Evolutionary conservation across 2,113 vertebrate species (phyloP).

Genomic region (Probosciger aterrimus): DNA sequence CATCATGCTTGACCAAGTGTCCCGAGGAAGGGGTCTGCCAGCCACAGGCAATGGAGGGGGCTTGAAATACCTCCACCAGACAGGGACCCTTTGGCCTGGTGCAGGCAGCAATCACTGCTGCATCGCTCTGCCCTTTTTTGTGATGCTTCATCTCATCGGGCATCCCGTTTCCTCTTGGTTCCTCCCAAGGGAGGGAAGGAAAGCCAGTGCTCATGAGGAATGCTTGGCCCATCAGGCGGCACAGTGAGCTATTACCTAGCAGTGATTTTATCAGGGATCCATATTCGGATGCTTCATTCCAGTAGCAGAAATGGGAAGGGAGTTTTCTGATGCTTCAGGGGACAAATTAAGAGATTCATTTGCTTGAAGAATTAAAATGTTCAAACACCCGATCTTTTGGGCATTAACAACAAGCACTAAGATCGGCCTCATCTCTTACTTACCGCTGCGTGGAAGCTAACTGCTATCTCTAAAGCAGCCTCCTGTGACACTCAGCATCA

Average conservation of each 20-base stretch:
- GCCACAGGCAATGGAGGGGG: not conserved
- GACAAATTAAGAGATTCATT: not conserved
- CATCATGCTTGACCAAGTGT: fast-evolving
- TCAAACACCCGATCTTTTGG: fast-evolving
- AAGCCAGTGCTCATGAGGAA: not conserved
- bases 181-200: not conserved
- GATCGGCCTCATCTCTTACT: not conserved
- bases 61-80: not conserved
- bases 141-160: not conserved
- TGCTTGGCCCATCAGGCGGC: not conserved
- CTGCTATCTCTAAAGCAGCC: fast-evolving
- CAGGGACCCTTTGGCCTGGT: not conserved
- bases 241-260: not conserved
- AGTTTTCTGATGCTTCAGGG: not conserved
- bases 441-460: fast-evolving
- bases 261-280: not conserved
- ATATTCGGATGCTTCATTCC: not conserved
- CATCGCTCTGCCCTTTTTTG: not conserved
- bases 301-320: not conserved
- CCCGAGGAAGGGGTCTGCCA: not conserved
- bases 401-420: not conserved
- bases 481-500: fast-evolving
- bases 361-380: not conserved
- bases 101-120: not conserved
- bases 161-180: fast-evolving